Conservation (phyloP, 2,888 invertebrate species). For the Oxytorus armatus region DNA sequence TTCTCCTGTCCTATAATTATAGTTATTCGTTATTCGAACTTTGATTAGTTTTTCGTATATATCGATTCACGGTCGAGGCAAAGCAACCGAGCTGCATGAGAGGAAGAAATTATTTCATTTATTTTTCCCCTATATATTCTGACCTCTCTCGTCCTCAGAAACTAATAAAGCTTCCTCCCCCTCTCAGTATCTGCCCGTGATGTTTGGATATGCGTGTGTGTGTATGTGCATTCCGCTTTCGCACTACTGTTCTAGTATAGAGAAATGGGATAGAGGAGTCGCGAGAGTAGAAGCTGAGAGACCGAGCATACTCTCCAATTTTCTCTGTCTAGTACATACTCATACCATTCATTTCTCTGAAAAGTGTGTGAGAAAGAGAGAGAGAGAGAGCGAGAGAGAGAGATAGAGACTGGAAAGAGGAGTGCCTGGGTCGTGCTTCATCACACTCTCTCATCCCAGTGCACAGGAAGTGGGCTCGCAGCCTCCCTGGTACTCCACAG, state of each 20-base stretch:
- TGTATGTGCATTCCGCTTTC: slow-evolving; percentile 36
- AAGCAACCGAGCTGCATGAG: background rate
- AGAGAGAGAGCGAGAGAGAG: slow-evolving; percentile 11
- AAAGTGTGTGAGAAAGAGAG: background rate
- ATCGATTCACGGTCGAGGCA: background rate
- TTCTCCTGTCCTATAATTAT: too few relatives aligned
- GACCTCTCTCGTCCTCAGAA: slow-evolving; percentile 30
- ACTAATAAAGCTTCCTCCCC: slow-evolving; percentile 43
- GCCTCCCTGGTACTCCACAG: slow-evolving; percentile 25
- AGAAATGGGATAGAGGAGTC: slow-evolving; percentile 22
- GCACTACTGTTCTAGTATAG: slow-evolving; percentile 10
- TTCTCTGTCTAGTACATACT: slow-evolving; percentile 41
- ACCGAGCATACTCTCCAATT: slow-evolving; percentile 43
- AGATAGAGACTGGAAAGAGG: background rate
- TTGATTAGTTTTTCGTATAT: slow-evolving; percentile 23
- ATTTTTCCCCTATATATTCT: background rate
- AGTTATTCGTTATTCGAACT: background rate
- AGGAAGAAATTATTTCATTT: slow-evolving; percentile 22
- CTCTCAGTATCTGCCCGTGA: slow-evolving; percentile 3
- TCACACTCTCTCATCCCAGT: slow-evolving; percentile 39
- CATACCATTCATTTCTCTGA: slow-evolving; percentile 48
- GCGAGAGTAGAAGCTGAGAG: slow-evolving; percentile 4
- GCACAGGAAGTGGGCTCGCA: slow-evolving; percentile 49
- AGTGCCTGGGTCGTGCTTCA: slow-evolving; percentile 44
- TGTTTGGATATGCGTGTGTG: slow-evolving; percentile 20